Base-by-base conservation (phyloP, 2,888 invertebrate species). In the Leptogaster cylindrica region DNA sequence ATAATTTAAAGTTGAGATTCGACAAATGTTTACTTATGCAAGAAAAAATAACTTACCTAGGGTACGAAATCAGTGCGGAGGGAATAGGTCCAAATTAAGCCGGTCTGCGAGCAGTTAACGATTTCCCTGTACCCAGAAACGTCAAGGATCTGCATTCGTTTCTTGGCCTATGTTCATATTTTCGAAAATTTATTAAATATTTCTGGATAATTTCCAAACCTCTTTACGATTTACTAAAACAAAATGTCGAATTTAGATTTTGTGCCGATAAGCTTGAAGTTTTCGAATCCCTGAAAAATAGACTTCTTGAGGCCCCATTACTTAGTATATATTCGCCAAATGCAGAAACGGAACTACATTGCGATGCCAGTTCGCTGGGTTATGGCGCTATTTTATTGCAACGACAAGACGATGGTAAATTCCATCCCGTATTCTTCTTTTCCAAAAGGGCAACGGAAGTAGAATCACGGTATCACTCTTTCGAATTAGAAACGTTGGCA, bases 341-440 rank as follows among this genome's bases (percentile, higher is more conserved):
- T 61, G 48, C 58, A 2, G 70, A 72, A 41, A 75, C 75, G 8
- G 75, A 77, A 68, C 51, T 77, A 4, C 77, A 78, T 65, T 75
- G 75, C 2, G 76, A 77, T 70, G 76, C 76, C 2, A 75, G 74
- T 65, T 23, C 68, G 2, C 4, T 70, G 1, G 77, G 77, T 0
- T 71, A 74, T 46, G 77, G 76, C 12, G 73, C 74, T 2, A 73
- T 76, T 6, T 46, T 77, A 3, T n/a, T 78, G 48, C 74, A 75
- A 65, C 68, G 69, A 23, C 68, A 67, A 33, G 71, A 74, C 4
- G 75, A 74, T 66, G 68, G 64, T 1, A 69, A 70, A 33, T 70
- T 74, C 3, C 74, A 75, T 4, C 77, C 77, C 1, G 74, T 78
- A 4, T 75, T 73, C 48, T 78, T 72, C 67, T 78, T 77, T 39